Base-by-base conservation (phyloP, 2,888 invertebrate genomes). In the Tetramorium bicarinatum region DNA sequence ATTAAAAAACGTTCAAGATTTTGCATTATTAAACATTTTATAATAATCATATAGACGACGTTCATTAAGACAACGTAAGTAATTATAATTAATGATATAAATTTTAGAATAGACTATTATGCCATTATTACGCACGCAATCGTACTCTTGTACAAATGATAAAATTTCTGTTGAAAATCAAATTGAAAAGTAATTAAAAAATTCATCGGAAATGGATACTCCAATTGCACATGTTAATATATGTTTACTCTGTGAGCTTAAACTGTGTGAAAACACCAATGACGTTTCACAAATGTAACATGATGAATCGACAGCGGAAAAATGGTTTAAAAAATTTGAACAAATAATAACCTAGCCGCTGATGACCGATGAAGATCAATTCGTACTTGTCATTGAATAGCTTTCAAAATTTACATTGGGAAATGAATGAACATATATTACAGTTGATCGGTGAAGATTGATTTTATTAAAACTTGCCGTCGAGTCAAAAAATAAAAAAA, bases 311-410 rank as follows among this genome's bases (percentile, higher is more conserved):
- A 56, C 41, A n/a, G 18, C 34, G 47, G 29, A 47, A 47, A 38
- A 69, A 79, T 66, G 52, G n/a, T 59, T 59, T 69, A 2, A 71
- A 56, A 69, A 47, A 38, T 59, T 79, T 34, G n/a, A 21, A 56
- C 69, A 69, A 47, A 47, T 69, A 71, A 71, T 66, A 29, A n/a
- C 18, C 62, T 38, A 25, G 6, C n/a, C 52, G 38, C 64, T 64
- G 64, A 64, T 71, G 18, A 69, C 25, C 49, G 81, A 72, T 66
- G 21, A 59, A 66, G 49, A 67, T 66, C 54, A 80, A 47, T 59
- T 80, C 38, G 25, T 62, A 34, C n/a, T 61, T 67, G 25, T 77
- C 62, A 75, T 34, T 18, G n/a, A 38, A 25, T 9, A 44, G 18
- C n/a, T 47, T 25, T 47, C 21, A 29, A 80, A 82, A 49, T 66